A percentile compares a stretch with the other conserved stretches of the same genome.
phyloP scores from a whole-genome alignment of 2,113 vertebrate genomes.

The Gulo gulo region DNA sequence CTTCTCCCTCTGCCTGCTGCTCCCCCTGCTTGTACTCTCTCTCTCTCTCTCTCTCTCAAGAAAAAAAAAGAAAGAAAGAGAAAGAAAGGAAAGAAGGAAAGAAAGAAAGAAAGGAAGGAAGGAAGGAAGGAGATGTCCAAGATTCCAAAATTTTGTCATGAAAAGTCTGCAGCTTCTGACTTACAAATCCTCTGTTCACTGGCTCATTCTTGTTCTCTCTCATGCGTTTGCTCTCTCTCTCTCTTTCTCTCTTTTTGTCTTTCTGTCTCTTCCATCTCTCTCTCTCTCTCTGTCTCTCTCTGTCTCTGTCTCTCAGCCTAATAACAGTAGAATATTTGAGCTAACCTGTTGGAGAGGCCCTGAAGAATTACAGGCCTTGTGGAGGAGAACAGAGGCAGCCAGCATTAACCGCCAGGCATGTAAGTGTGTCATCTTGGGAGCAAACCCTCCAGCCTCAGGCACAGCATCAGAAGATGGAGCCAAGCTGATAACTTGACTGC shows the following conservation, averaged over 20 bases:
- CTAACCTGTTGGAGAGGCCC: background rate
- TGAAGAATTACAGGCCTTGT: background rate
- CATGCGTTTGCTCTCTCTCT: background rate
- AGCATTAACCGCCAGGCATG: background rate
- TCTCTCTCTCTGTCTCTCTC: background rate
- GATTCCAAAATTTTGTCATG: too few species aligned
- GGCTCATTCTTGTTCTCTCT: background rate
- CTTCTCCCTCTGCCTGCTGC: too few species aligned
- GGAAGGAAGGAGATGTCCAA: too few species aligned
- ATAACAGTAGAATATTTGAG: background rate
- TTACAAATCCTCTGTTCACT: too few species aligned
- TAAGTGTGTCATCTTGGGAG: background rate
- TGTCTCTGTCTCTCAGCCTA: background rate
- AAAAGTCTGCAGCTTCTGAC: too few species aligned
- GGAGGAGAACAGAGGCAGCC: background rate
- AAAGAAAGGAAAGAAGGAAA: too few species aligned
- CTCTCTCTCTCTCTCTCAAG: too few species aligned
- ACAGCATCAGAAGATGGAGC: background rate
- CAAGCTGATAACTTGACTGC: background rate
- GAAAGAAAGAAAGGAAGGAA: too few species aligned
- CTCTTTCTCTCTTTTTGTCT: background rate
- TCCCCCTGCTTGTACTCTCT: too few species aligned
- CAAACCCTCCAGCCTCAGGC: background rate
- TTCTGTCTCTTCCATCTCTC: background rate
- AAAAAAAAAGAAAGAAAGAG: too few species aligned